Evolutionary conservation across 2,113 vertebrate genomes (phyloP).

Genomic region (Poeciliopsis retropinna): DNA sequence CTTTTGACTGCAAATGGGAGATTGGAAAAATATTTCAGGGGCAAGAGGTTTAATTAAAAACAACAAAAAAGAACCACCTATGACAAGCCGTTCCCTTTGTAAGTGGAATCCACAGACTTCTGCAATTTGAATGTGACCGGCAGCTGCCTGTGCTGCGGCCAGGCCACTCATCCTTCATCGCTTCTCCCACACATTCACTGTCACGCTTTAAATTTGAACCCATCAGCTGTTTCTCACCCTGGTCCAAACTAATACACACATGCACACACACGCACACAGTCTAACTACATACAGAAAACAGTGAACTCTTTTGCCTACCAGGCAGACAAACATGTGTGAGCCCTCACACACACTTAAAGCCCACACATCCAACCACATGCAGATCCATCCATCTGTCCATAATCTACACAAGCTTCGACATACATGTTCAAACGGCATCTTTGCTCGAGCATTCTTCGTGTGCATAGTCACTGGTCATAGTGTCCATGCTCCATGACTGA

Average conservation of each 20-base stretch:
- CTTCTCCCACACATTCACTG: slow-evolving; percentile 57
- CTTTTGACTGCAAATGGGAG: not conserved
- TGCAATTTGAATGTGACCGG: slow-evolving; percentile 52
- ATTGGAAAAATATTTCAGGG: not conserved
- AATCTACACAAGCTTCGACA: not conserved
- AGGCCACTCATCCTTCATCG: slow-evolving; percentile 43
- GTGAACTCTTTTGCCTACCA: slow-evolving; percentile 22
- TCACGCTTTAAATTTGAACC: slow-evolving; percentile 58
- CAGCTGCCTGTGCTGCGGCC: slow-evolving; percentile 57
- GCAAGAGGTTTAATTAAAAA: not conserved
- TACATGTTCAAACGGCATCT: slow-evolving; percentile 2
- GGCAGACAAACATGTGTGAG: slow-evolving; percentile 12
- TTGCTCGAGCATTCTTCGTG: not conserved
- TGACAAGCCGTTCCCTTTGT: not conserved
- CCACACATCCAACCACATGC: slow-evolving; percentile 41
- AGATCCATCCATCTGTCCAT: slow-evolving; percentile 32
- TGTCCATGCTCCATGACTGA: not conserved
- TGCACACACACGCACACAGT: slow-evolving; percentile 13
- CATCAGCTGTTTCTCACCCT: slow-evolving; percentile 58
- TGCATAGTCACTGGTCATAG: not conserved
- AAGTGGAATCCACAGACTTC: slow-evolving; percentile 7
- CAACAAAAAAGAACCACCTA: not conserved
- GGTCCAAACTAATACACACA: slow-evolving; percentile 17
- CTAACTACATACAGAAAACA: not conserved
- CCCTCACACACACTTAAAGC: slow-evolving; percentile 35